Conservation (phyloP, 2,113 vertebrate species). For the Tilapia sparmanii region DNA sequence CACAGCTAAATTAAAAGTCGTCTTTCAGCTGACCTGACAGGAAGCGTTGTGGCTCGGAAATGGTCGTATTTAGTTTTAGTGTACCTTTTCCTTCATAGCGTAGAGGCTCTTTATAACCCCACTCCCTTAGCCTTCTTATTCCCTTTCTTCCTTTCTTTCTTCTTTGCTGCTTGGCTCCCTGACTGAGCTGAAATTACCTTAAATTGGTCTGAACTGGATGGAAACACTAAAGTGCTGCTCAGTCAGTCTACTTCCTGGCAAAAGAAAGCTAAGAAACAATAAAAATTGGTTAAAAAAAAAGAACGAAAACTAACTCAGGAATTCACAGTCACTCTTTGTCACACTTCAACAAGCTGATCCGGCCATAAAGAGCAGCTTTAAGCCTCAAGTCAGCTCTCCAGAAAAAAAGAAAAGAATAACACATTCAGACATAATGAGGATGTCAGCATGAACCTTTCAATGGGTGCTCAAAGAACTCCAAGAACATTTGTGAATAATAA, state of each 20-base stretch:
- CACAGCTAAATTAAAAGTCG: constrained; percentile 61
- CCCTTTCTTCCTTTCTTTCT: background rate
- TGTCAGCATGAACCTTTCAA: constrained; percentile 22
- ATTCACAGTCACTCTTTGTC: constrained; percentile 50
- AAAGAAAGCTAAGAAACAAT: constrained; percentile 21
- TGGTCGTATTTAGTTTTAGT: constrained; percentile 17
- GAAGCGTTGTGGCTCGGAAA: constrained; percentile 28
- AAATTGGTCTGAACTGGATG: constrained; percentile 46
- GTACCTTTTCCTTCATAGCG: constrained; percentile 34
- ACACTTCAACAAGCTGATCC: constrained; percentile 40
- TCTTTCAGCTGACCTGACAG: constrained; percentile 56
- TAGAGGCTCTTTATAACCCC: background rate
- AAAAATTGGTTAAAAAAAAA: background rate
- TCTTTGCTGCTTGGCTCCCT: constrained; percentile 2
- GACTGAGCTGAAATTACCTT: constrained; percentile 40
- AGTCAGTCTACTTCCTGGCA: background rate
- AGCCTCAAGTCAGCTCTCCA: constrained; percentile 4
- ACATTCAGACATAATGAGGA: constrained; percentile 28
- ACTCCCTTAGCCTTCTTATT: background rate
- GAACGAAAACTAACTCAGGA: background rate
- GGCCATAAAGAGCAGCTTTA: constrained; percentile 24
- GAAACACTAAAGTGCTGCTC: constrained; percentile 47
- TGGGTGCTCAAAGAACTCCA: background rate
- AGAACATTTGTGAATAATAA: constrained; percentile 4
- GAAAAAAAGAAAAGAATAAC: constrained; percentile 3